phyloP scores from a whole-genome alignment of 2,797 vertebrate species.

The Hippocampus kuda region DNA sequence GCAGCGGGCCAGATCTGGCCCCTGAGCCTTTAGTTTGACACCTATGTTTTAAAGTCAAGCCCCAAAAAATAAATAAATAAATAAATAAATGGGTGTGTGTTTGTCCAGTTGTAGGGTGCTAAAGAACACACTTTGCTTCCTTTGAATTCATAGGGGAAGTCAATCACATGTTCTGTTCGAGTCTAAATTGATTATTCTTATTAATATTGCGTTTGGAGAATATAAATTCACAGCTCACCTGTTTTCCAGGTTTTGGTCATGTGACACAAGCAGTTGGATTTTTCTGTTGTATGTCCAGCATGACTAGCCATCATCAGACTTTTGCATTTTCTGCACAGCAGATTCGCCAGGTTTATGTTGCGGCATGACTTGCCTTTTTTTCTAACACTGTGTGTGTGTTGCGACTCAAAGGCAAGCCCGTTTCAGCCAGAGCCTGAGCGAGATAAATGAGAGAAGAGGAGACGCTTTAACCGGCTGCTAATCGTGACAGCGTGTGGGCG shows the following conservation, averaged over 20 bases:
- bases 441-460: conserved; percentile 55
- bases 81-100: background rate
- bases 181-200: too few relatives aligned
- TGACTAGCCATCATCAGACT: background rate
- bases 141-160: background rate
- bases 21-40: too few relatives aligned
- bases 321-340: background rate
- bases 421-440: conserved; percentile 37
- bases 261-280: too few relatives aligned
- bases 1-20: too few relatives aligned
- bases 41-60: too few relatives aligned
- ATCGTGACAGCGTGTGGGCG: conserved; percentile 55
- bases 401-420: conserved; percentile 2
- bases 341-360: background rate
- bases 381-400: conserved; percentile 8
- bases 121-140: background rate
- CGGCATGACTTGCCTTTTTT: background rate
- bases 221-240: too few relatives aligned
- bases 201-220: too few relatives aligned
- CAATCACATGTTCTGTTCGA: too few relatives aligned
- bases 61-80: too few relatives aligned
- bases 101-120: background rate
- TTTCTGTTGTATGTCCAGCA: background rate
- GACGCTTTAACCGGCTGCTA: conserved; percentile 57
- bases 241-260: too few relatives aligned